Evolutionary conservation across 2,113 vertebrate genomes (phyloP), one percentile per base, ranked within the genome.

Genomic region (Scytalopus superciliaris): DNA sequence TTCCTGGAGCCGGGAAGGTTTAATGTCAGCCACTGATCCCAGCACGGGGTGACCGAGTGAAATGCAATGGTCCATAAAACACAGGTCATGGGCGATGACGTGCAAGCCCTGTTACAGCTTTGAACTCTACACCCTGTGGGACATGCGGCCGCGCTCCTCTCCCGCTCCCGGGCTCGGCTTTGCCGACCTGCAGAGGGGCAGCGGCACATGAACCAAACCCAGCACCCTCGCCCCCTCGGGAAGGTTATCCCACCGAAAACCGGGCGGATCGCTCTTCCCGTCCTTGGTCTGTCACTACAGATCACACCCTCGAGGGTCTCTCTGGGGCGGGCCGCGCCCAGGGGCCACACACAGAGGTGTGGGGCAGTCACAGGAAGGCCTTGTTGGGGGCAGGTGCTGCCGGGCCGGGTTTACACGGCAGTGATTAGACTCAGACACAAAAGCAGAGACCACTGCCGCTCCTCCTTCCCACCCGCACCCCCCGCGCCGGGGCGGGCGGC

Each of bases 211-310:
- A 91, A 85, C 24, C 17, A 37, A 81, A 53, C 1, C 28, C 24
- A n/a, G 17, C 28, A 28, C 19, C 25, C 4, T 28, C 1, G 0
- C 8, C 14, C 4, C 4, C 78, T 75, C 2, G 13, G 53, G 45
- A 64, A 63, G 4, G 7, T 53, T 37, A 72, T 80, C 56, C 35
- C 40, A 14, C 1, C 12, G 52, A 33, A 55, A 75, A 47, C 27
- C 0, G 56, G 63, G 18, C 5, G 1, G 27, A 40, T 22, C 10
- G 3, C 2, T 33, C 23, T 9, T 70, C 42, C 28, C 4, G 5
- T 1, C 35, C 45, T 10, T 12, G 30, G 16, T 28, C 56, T 63
- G 64, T 30, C 64, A 5, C 45, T 24, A 18, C 42, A 33, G 11
- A 30, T 35, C 27, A 14, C 33, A 55, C 73, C 84, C 50, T 14